Evolutionary conservation across 2,797 vertebrate species (phyloP).

Genomic region (Nyctibius grandis): DNA sequence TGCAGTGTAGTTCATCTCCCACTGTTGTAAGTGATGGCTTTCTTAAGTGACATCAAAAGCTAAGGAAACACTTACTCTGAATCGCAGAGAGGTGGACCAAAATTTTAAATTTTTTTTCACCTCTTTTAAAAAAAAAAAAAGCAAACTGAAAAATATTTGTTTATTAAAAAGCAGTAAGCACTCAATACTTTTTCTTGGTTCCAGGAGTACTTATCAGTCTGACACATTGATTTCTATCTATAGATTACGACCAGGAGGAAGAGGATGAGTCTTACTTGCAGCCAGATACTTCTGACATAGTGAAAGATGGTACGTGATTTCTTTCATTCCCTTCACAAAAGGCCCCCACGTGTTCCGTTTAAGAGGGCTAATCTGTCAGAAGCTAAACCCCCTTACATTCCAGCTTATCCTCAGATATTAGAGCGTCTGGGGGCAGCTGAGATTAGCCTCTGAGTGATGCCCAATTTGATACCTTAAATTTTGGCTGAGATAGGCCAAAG

Average conservation of each 20-base stretch:
- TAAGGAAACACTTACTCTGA: background rate
- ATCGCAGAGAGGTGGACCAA: background rate
- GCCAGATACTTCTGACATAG: slow-evolving; percentile 76
- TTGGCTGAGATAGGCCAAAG: too few relatives aligned
- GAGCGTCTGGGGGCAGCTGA: too few relatives aligned
- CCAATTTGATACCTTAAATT: too few relatives aligned
- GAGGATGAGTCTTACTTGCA: slow-evolving; percentile 86
- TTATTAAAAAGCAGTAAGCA: background rate
- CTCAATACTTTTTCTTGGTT: background rate
- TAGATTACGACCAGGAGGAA: slow-evolving; percentile 85
- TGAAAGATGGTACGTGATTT: slow-evolving; percentile 67
- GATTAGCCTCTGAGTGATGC: too few relatives aligned
- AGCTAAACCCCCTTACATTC: too few relatives aligned
- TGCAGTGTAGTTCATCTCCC: background rate
- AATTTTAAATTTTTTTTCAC: background rate
- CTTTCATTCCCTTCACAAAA: background rate
- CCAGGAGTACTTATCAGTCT: background rate
- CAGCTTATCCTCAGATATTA: too few relatives aligned
- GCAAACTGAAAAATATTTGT: background rate
- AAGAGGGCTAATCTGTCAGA: too few relatives aligned
- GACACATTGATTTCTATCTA: background rate
- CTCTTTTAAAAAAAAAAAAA: background rate
- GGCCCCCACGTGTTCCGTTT: too few relatives aligned
- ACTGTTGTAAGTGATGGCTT: background rate
- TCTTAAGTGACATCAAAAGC: background rate